phyloP scores from a whole-genome alignment of 1,140 invertebrate species.

The Rhyzopertha dominica region DNA sequence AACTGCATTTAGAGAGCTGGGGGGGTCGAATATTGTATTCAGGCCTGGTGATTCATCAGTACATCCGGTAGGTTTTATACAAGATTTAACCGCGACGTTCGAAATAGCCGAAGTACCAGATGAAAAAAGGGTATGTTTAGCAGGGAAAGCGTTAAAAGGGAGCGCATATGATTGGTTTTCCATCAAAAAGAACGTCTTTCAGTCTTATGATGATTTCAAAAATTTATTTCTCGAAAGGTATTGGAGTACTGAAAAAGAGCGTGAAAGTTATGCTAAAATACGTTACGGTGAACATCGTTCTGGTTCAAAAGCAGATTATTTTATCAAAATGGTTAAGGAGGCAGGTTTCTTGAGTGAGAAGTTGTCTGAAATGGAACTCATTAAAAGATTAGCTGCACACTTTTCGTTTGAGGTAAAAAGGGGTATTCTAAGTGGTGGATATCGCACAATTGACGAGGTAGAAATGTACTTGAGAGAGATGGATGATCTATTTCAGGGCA shows the following conservation, averaged over 20 bases:
- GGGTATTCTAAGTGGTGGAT: background rate
- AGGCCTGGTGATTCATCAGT: background rate
- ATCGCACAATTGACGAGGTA: background rate
- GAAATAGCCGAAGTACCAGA: constrained; percentile 6
- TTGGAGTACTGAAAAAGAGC: constrained; percentile 3
- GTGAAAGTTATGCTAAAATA: constrained; percentile 6
- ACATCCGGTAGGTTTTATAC: constrained; percentile 7
- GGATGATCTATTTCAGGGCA: too few species aligned
- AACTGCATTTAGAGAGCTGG: constrained; percentile 6
- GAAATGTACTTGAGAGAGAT: background rate
- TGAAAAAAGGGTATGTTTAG: constrained; percentile 8
- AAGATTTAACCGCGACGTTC: constrained; percentile 1
- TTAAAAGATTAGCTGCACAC: constrained; percentile 7
- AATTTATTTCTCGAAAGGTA: constrained; percentile 6
- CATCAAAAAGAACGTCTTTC: background rate
- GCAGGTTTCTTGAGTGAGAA: constrained; percentile 7
- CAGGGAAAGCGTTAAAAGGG: background rate
- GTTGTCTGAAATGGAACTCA: constrained; percentile 9
- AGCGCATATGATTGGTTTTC: constrained; percentile 5
- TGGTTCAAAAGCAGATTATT: constrained; percentile 11
- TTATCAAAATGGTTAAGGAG: constrained; percentile 8
- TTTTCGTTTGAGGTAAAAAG: background rate
- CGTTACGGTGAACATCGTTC: constrained; percentile 2
- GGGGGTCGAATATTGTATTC: constrained; percentile 1
- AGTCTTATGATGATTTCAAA: constrained; percentile 6